Conservation (phyloP, 2,797 vertebrate species). For the Microtus obscurus region DNA sequence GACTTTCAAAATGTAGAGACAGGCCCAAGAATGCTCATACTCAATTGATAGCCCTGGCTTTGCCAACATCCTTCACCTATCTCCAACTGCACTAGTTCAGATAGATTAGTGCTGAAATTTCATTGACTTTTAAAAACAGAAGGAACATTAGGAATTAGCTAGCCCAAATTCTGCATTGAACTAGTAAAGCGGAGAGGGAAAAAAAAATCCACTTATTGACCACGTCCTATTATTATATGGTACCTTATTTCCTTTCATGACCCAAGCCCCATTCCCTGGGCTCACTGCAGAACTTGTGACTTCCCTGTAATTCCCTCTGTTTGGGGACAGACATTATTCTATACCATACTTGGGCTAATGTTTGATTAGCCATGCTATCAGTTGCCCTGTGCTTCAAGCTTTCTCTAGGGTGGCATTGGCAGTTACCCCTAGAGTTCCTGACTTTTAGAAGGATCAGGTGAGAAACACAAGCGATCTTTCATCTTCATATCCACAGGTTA, state of each 20-base stretch:
- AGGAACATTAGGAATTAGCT: conserved; percentile 5
- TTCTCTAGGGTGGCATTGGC: background rate
- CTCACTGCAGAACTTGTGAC: background rate
- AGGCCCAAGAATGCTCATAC: background rate
- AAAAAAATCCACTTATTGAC: conserved; percentile 32
- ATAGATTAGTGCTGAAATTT: conserved; percentile 23
- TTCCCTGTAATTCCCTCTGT: background rate
- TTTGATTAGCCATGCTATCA: background rate
- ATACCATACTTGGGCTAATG: conserved; percentile 34
- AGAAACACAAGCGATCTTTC: conserved; percentile 17
- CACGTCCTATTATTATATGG: background rate
- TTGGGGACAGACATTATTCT: too few species aligned
- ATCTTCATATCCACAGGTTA: conserved; percentile 12
- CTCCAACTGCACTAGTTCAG: background rate
- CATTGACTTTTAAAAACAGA: background rate
- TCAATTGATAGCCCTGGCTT: conserved; percentile 12
- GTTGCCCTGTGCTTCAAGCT: conserved; percentile 10
- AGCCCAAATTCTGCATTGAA: conserved; percentile 21
- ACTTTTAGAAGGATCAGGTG: conserved; percentile 57
- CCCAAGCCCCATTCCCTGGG: background rate
- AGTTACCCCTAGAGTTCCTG: background rate
- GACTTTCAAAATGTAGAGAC: conserved; percentile 5
- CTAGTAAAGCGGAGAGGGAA: background rate
- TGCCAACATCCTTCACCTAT: conserved; percentile 4
- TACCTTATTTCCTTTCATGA: conserved; percentile 44